These are phyloP conservation scores for Dioctria rufipes DNA, from an alignment of 2,888 invertebrate species.

Conservation along the genomic window DNA sequence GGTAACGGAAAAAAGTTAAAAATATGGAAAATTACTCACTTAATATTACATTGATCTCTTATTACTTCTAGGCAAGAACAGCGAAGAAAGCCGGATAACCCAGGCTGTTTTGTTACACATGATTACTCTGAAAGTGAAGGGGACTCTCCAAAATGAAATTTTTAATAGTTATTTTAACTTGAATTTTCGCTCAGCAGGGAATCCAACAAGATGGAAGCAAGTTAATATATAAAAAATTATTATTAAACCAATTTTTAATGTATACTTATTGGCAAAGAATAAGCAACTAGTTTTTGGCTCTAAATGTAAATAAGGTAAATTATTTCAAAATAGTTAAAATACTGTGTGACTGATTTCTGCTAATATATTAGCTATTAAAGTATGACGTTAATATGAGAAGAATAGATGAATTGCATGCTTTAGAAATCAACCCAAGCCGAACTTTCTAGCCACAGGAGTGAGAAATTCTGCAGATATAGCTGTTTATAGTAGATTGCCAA, in stretches of 20 bases:
- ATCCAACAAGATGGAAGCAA: slow-evolving; percentile 79
- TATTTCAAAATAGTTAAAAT: no score
- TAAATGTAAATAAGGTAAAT: slow-evolving; percentile 93
- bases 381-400: slow-evolving; percentile 91
- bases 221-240: no score
- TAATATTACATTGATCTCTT: neutral
- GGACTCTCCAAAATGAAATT: slow-evolving; percentile 82
- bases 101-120: slow-evolving; percentile 91
- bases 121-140: slow-evolving; percentile 91
- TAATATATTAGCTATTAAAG: slow-evolving; percentile 82
- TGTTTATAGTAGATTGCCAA: slow-evolving; percentile 88
- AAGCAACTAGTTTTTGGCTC: slow-evolving; percentile 96
- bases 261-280: slow-evolving; percentile 81
- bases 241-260: slow-evolving; percentile 16
- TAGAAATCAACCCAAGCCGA: slow-evolving; percentile 93
- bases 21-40: no score
- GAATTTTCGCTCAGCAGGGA: slow-evolving; percentile 88
- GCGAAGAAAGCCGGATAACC: slow-evolving; percentile 87
- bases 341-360: no score
- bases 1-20: slow-evolving; percentile 58
- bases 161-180: slow-evolving; percentile 85
- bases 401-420: slow-evolving; percentile 92
- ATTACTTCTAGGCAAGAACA: slow-evolving; percentile 81
- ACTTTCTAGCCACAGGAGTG: slow-evolving; percentile 94
- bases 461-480: slow-evolving; percentile 94